Base-by-base conservation (phyloP, 2,113 vertebrate genomes). In the Camelus dromedarius region DNA sequence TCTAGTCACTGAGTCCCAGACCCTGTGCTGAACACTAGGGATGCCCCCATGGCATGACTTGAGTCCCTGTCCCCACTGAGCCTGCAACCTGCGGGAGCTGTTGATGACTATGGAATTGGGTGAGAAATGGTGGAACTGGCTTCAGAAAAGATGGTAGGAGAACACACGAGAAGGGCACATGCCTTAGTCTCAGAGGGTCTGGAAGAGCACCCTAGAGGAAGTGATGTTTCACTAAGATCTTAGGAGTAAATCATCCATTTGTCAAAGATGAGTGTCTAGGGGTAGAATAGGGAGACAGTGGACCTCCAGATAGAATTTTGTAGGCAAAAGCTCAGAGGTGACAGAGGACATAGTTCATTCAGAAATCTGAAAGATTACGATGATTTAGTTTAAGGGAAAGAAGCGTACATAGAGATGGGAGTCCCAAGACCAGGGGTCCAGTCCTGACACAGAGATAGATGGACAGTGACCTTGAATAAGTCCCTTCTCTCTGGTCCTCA, bases 391-490 rank as follows among this genome's bases (percentile, higher is more conserved):
- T 56, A 35, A 35, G 16, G 3, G 32, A 30, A 89, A 85, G 76
- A 42, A 30, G 73, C 22, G n/a, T 54, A 5, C 42, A 16, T 46
- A 9, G 32, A 83, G 26, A 32, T 14, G 19, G 19, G 24, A 81
- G 26, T 32, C 46, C 32, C 12, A 3, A 50, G 8, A 66, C 32
- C 32, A 35, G 8, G 28, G 8, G 18, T 38, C 6, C 3, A 14
- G 22, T 3, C 3, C 6, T 54, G 32, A 54, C 2, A 4, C 14
- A 6, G 79, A 1, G 11, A 56, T 14, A 0, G 1, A 4, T 69
- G 26, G 64, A 20, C 46, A 35, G 18, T 69, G 84, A 50, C 8
- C 26, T 75, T 28, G 26, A 11, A 5, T 4, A 26, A 5, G 32
- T 56, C 50, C 54, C 79, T 42, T 81, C n/a, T 77, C 30, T 62